Conservation (phyloP, 2,113 vertebrate genomes). For the Rhinopithecus roxellana region DNA sequence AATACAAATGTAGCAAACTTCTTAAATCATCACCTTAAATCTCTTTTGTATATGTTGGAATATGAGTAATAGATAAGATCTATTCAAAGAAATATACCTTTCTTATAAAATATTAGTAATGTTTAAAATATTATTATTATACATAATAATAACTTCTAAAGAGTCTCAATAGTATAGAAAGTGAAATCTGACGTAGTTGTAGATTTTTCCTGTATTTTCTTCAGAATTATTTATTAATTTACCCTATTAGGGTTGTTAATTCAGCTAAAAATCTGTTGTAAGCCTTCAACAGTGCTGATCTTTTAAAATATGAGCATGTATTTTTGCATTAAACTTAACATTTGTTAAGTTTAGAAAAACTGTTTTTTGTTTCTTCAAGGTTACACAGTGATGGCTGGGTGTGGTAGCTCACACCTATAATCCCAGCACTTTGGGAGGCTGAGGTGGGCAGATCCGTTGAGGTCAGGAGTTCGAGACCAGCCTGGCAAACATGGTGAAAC, state of each 20-base stretch:
- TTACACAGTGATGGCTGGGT: not conserved
- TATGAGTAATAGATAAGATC: constrained; percentile 8
- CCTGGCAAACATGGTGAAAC: too few relatives aligned
- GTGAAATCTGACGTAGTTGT: not conserved
- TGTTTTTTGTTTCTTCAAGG: not conserved
- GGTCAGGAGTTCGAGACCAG: too few relatives aligned
- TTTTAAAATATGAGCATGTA: constrained; percentile 12
- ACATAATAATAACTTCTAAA: not conserved
- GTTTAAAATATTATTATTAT: constrained; percentile 16
- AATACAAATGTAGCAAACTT: not conserved
- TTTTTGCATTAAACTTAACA: constrained; percentile 31
- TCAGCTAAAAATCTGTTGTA: not conserved
- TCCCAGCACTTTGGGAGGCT: too few relatives aligned
- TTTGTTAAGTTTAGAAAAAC: constrained; percentile 33
- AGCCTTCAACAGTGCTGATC: not conserved
- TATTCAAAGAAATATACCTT: not conserved
- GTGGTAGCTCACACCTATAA: too few relatives aligned
- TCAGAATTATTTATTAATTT: constrained; percentile 35
- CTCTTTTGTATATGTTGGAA: not conserved
- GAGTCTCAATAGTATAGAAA: not conserved
- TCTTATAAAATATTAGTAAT: constrained; percentile 31
- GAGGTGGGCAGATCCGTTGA: too few relatives aligned
- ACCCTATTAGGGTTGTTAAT: not conserved
- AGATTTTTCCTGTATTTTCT: not conserved
- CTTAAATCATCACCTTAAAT: not conserved